Conservation (phyloP, 2,113 vertebrate species). For the Mustelus asterias region DNA sequence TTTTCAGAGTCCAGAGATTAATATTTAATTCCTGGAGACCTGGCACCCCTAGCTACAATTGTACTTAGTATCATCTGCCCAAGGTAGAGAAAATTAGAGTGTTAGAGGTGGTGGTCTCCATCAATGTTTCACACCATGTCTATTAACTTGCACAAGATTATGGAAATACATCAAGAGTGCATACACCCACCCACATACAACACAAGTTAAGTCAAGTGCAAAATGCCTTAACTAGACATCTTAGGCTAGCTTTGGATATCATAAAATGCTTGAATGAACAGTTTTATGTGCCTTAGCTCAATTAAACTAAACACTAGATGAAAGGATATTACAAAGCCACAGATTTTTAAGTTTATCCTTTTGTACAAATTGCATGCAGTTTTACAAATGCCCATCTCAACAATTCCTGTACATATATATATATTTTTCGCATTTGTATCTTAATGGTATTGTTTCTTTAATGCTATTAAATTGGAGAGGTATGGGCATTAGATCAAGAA, state of each 20-base stretch:
- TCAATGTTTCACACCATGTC: too few species aligned
- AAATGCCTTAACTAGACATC: neutral
- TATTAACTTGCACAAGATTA: neutral
- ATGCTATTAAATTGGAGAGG: neutral
- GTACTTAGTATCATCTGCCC: neutral
- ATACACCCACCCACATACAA: neutral
- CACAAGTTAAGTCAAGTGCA: neutral
- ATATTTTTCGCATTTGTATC: neutral
- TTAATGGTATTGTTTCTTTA: neutral
- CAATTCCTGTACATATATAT: neutral
- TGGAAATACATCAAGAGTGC: neutral
- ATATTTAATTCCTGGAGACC: neutral
- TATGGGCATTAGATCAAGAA: neutral
- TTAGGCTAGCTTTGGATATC: conserved; percentile 46
- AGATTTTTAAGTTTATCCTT: neutral
- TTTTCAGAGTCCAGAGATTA: neutral
- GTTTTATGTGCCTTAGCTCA: too few species aligned
- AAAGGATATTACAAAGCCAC: neutral
- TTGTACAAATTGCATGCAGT: neutral
- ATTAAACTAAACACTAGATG: neutral
- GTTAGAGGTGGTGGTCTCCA: neutral
- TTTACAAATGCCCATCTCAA: neutral
- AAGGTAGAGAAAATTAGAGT: neutral
- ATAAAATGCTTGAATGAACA: neutral
- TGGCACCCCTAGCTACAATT: neutral